These are phyloP conservation scores for Reinhardtius hippoglossoides DNA, from an alignment of 2,113 vertebrate species.

Conservation along the genomic window DNA sequence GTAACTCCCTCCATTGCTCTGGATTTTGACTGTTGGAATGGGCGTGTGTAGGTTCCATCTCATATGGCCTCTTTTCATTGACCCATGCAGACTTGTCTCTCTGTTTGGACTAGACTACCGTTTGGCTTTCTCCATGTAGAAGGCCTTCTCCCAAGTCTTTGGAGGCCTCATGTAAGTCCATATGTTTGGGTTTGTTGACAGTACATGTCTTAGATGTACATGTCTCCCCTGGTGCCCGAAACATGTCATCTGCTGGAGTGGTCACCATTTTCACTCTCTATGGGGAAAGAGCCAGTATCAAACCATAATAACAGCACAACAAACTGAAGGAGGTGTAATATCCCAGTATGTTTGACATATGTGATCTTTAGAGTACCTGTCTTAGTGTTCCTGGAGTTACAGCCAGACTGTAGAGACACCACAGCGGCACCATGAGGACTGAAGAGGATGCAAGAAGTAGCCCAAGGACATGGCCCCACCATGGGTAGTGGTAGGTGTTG, in stretches of 20 bases:
- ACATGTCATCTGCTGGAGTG: conserved; percentile 1
- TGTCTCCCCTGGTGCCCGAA: not conserved
- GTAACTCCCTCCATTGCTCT: not conserved
- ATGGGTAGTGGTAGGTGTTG: not conserved
- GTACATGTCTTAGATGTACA: not conserved
- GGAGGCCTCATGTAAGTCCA: not conserved
- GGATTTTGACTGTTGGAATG: not conserved
- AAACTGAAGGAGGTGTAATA: not conserved
- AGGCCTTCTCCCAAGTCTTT: not conserved
- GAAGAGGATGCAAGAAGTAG: not conserved
- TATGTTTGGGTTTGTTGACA: not conserved
- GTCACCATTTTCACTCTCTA: conserved; percentile 9
- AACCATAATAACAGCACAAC: not conserved
- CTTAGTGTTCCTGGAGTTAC: not conserved
- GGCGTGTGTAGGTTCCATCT: not conserved
- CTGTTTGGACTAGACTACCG: not conserved
- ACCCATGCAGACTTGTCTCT: not conserved
- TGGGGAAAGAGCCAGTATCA: not conserved
- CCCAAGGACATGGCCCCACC: not conserved
- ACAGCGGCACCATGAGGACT: not conserved
- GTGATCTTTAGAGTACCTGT: not conserved
- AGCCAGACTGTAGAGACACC: not conserved
- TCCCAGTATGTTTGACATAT: not conserved
- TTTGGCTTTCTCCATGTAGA: not conserved
- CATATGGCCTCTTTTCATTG: not conserved